These are phyloP conservation scores for Erythrocercus mccallii DNA, from an alignment of 2,113 vertebrate genomes.

Conservation along the genomic window DNA sequence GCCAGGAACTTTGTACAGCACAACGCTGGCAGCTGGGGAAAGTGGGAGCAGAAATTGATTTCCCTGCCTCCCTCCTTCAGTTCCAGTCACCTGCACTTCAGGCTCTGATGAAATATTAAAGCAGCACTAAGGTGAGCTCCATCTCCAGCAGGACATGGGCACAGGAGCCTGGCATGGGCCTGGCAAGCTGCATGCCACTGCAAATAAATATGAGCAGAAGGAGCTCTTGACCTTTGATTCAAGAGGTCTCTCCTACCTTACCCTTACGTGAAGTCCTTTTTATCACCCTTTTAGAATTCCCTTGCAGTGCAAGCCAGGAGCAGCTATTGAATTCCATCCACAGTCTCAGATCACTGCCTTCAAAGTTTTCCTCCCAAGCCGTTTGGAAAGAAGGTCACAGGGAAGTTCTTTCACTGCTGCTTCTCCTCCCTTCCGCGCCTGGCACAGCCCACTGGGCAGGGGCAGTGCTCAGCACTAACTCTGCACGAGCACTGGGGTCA, in stretches of 20 bases:
- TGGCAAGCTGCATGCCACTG: background rate
- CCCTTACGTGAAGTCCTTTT: background rate
- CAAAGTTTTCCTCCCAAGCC: background rate
- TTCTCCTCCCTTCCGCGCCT: background rate
- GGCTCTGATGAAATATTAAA: background rate
- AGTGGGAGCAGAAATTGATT: background rate
- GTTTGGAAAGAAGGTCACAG: background rate
- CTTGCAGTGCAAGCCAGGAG: background rate
- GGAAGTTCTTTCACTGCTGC: background rate
- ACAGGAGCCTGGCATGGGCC: background rate
- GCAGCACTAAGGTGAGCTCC: background rate
- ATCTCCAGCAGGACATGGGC: no score
- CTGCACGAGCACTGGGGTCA: background rate
- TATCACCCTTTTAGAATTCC: background rate
- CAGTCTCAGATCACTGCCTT: background rate
- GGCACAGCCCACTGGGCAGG: background rate
- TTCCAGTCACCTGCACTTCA: background rate
- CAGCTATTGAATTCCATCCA: background rate
- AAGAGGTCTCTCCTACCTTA: background rate
- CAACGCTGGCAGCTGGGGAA: background rate
- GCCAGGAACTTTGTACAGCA: background rate
- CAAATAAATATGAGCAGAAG: background rate
- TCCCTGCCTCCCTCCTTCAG: background rate
- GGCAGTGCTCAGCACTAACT: background rate
- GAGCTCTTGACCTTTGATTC: background rate